Base-by-base conservation (phyloP, 1,140 invertebrate species). In the Drosophila pachea region DNA sequence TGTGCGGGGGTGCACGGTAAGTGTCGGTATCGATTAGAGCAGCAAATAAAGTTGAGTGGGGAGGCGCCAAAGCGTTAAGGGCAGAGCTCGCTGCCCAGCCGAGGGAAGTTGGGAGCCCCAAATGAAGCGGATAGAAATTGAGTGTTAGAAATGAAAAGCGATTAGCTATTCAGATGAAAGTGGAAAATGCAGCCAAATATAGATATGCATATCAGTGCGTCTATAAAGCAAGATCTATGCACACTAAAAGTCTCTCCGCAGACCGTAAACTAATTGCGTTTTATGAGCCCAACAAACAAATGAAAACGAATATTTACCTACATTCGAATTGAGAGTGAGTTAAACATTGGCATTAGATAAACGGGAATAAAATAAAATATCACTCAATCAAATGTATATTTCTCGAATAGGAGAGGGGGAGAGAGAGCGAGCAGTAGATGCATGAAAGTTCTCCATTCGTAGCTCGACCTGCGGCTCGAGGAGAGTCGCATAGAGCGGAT, bases 21-120 rank as follows among this genome's bases (percentile, higher is more conserved):
- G 75, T 76, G 79, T 76, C 65, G 72, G 64, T 60, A 75, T 73
- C 79, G 76, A 78, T 82, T 75, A 71, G 72, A 60, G 73, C 73
- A 74, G 78, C 78, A 83, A 82, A 82, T 83, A 83, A 83, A 82
- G 65, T 70, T 65, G 71, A 83, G 75, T 75, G 71, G 48, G 68
- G 55, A 38, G 74, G 78, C 78, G 77, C 74, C 77, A 77, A 65
- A 82, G 61, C 68, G 64, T 70, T 67, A 77, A 68, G 53, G 63
- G 74, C 56, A 53, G 22, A 31, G 7, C 22, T 22, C 22, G 22
- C 22, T 22, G 22, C 11, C 11, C 12, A 32, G 32, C 40, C n/a
- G 29, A 32, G 7, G 32, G 12, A 1, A 67, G 36, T 16, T 5
- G 36, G 56, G 4, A 36, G 8, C 22, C 16, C 8, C 35, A 12